Base-by-base conservation (phyloP, 2,113 vertebrate species). In the Oostethus manadensis region DNA sequence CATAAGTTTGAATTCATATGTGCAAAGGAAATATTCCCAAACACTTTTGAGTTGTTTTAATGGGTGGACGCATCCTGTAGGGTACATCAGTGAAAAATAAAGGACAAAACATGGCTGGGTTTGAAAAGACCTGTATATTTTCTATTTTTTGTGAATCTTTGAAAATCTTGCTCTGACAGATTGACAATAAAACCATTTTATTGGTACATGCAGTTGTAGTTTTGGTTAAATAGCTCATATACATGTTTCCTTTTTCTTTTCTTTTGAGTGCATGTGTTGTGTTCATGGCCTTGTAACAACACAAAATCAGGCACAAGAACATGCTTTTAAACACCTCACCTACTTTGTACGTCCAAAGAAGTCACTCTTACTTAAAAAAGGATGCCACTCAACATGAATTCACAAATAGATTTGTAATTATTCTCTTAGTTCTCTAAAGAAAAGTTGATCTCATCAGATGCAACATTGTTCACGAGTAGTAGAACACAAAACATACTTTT, bases 1-100 rank as follows among this genome's bases (percentile, higher is more conserved):
- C n/a, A n/a, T 47, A 66, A 40, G 42, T 50, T 66, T 77, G 13
- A 70, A 75, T 61, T 64, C 63, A 74, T 38, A 58, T 61, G 53
- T 38, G 62, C 64, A 42, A 58, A 46, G 47, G 55, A 69, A 51
- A 59, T 15, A 63, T 62, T 65, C 22, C 69, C 20, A 51, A 62
- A 70, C 38, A 60, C 18, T 60, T 40, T 60, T 23, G 58, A 55
- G 53, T 20, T 42, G 11, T 55, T 55, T 40, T 40, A 42, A 21
- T 21, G 11, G 18, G 53, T 20, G 33, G 11, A 29, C 38, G 53
- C n/a, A 21, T 40, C 35, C 51, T 54, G 51, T 15, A 38, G 3
- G 38, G 9, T 35, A 10, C 29, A 18, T 35, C 17, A 54, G 51
- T 9, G 33, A 17, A 18, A 11, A 35, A 33, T 20, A 42, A 42